Evolutionary conservation across 2,888 invertebrate species (phyloP), one percentile per base, ranked within the genome.

Genomic region (Drosophila neotestacea): DNA sequence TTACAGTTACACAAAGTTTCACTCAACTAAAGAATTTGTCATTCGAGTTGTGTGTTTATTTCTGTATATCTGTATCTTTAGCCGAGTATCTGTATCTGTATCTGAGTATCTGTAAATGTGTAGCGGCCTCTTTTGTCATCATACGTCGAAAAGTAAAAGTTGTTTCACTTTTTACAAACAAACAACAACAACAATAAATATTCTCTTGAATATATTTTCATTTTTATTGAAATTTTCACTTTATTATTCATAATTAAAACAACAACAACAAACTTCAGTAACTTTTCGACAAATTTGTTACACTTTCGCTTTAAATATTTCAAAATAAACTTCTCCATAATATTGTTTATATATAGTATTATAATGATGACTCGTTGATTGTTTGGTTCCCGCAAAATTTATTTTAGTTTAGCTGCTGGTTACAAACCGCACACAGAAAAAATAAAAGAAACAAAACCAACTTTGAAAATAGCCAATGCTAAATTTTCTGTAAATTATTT

Each of bases 121-220:
- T 47, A 47, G 42, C 54, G 39, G 42, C 39, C 34, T 39, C 58
- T 71, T 74, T 77, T 74, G 74, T 71, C 61, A 66, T 54, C 48
- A 44, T 32, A n/a, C n/a, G 46, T 32, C 44, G 27, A 79, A 87
- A 87, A 87, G 82, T 85, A 85, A 85, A 85, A 87, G 87, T 85
- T 85, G 73, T 82, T 86, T 85, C 84, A 74, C 85, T 85, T 81
- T 86, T 79, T 51, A 30, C 5, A 6, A 32, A 32, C 32, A 32
- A 32, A 34, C 39, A 68, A 41, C 28, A 52, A 55, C 34, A 66
- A 42, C 30, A 62, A 50, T 39, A 52, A 81, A 84, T 69, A 83
- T 83, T 83, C 82, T 85, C 76, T 74, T 64, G 67, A 77, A 77
- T 61, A 64, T 63, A 64, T 80, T 36, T 58, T 47, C 16, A 22